Evolutionary conservation across 2,888 invertebrate species (phyloP).

Genomic region (Cosmorhoe ocellata): DNA sequence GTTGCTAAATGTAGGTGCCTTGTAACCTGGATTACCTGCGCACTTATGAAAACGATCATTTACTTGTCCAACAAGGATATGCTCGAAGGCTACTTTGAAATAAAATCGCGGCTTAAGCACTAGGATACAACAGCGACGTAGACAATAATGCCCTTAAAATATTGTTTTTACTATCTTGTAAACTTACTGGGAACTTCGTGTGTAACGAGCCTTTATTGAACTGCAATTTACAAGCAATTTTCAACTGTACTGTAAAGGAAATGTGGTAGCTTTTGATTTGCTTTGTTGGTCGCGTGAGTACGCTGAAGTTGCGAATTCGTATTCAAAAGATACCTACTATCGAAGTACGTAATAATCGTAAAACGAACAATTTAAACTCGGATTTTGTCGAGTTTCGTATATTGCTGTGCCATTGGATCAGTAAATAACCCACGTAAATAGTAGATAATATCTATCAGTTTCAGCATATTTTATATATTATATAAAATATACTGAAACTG

Average conservation of each 20-base stretch:
- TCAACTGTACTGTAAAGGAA: constrained; percentile 1
- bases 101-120: constrained; percentile 29
- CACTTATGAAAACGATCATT: not conserved
- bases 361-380: constrained; percentile 73
- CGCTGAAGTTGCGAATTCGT: constrained; percentile 63
- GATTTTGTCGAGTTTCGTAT: constrained; percentile 68
- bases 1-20: too few species aligned
- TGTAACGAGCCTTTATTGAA: constrained; percentile 39
- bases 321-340: constrained; percentile 74
- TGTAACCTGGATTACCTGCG: not conserved
- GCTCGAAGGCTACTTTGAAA: constrained; percentile 10
- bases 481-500: not conserved
- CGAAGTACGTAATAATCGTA: constrained; percentile 72
- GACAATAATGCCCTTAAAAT: constrained; percentile 57
- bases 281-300: constrained; percentile 56
- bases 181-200: constrained; percentile 50
- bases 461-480: too few species aligned
- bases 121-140: constrained; percentile 31
- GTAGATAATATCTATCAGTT: too few species aligned
- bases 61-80: constrained; percentile 8
- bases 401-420: constrained; percentile 50
- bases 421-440: constrained; percentile 42
- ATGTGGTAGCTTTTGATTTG: constrained; percentile 16
- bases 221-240: constrained; percentile 28
- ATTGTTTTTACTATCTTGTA: constrained; percentile 56